A percentile compares a stretch with the other conserved stretches of the same genome.
These are phyloP conservation scores for Drosophila hydei DNA, from an alignment of 1,140 invertebrate species.

Conservation along the genomic window DNA sequence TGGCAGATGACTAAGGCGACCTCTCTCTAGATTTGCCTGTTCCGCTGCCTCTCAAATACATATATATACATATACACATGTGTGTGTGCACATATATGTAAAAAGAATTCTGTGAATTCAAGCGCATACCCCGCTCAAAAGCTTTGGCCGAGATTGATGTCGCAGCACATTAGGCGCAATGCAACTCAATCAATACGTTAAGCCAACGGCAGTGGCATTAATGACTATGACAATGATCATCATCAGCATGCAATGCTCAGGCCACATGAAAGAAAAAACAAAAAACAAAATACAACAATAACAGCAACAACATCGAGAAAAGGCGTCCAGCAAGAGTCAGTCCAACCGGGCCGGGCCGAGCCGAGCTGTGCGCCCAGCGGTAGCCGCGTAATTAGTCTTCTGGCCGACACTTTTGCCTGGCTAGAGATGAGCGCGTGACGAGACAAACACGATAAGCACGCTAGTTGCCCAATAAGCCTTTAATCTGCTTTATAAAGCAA, in stretches of 20 bases:
- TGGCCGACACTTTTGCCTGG: constrained; percentile 66
- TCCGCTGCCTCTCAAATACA: no score
- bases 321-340: constrained; percentile 33
- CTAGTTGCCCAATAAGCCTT: not conserved
- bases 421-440: constrained; percentile 38
- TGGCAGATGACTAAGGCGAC: constrained; percentile 27
- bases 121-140: constrained; percentile 12
- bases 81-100: not conserved
- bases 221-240: constrained; percentile 60
- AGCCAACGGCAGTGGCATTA: constrained; percentile 61
- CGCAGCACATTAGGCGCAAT: constrained; percentile 79
- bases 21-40: no score
- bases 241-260: constrained; percentile 33
- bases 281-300: no score
- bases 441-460: not conserved
- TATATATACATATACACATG: no score
- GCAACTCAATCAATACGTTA: constrained; percentile 79
- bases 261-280: constrained; percentile 10
- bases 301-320: constrained; percentile 10
- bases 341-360: constrained; percentile 17
- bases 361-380: constrained; percentile 26
- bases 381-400: constrained; percentile 76
- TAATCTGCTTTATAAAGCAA: not conserved
- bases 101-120: constrained; percentile 67
- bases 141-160: constrained; percentile 64